Evolutionary conservation across 1,140 invertebrate genomes (phyloP), one percentile per base, ranked within the genome.

Genomic region (Amyelois transitella): DNA sequence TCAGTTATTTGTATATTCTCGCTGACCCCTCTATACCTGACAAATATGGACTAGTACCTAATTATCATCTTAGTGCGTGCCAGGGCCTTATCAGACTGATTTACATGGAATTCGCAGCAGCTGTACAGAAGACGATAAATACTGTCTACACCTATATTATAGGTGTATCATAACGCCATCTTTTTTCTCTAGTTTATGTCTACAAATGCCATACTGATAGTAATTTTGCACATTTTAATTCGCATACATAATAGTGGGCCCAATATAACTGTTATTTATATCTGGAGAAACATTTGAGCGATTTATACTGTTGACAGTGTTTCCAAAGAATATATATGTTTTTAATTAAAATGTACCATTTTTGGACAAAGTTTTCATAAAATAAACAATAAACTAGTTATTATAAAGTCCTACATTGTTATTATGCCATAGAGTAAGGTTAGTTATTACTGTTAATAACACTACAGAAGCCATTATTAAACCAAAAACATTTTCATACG

Each of bases 401-500:
- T 10, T 24, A 32, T 32, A 6, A 53, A 47, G 19, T 52, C 43
- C 7, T 47, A 43, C 25, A 19, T 51, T 25, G 38, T 54, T 10
- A 47, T 28, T 47, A 54, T 22, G 53, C 53, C 53, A 54, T 54
- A 54, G 43, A 14, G 28, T 54, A 54, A 44, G 19, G 21, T 53
- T 53, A 53, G 17, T 53, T 47, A 45, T 55, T 58, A n/a, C n/a
- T n/a, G n/a, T n/a, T 51, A 18, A 45, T 14, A 28, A 57, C 51
- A 48, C 50, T 55, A 53, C 55, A 51, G 43, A 53, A 55, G 61
- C 61, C 61, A 66, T 66, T 66, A 54, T 24, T 24, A 22, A 55
- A 64, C 61, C 61, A 66, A 70, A 70, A 61, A 64, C 62, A 55
- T 48, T 62, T 45, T 57, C 52, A 48, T 43, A 56, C 6, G 10